A percentile compares a stretch with the other conserved stretches of the same genome.
Evolutionary conservation across 2,888 invertebrate species (phyloP).

Genomic region (Epistrophe grossulariae): DNA sequence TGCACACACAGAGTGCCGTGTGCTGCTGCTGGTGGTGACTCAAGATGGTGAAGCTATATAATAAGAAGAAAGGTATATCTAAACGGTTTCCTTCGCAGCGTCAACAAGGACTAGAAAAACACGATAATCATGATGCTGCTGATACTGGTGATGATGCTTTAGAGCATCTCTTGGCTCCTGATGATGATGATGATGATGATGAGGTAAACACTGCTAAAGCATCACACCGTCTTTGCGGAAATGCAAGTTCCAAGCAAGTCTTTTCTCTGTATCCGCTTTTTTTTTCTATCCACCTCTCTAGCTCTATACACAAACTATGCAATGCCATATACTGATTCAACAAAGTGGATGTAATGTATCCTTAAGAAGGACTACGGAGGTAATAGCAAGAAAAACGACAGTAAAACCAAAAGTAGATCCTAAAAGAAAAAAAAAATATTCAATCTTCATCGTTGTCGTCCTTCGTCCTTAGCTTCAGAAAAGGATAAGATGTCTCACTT

Average conservation of each 20-base stretch:
- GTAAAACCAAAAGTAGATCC: slow-evolving; percentile 22
- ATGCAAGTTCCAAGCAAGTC: slow-evolving; percentile 47
- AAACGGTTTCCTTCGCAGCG: slow-evolving; percentile 56
- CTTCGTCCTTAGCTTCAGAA: slow-evolving; percentile 5
- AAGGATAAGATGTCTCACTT: slow-evolving; percentile 63
- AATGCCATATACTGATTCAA: slow-evolving; percentile 71
- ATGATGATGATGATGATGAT: slow-evolving; percentile 61
- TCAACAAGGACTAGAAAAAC: slow-evolving; percentile 47
- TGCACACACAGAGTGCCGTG: slow-evolving; percentile 11
- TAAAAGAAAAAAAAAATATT: slow-evolving; percentile 31
- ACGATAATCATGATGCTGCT: slow-evolving; percentile 57
- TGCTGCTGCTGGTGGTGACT: slow-evolving; percentile 1
- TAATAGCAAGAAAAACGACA: slow-evolving; percentile 68
- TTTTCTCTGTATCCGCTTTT: slow-evolving; percentile 17
- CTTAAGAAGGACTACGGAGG: slow-evolving; percentile 62
- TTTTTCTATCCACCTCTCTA: slow-evolving; percentile 46
- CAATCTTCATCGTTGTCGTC: slow-evolving; percentile 51
- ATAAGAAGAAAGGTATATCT: slow-evolving; percentile 51
- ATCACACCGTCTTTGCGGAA: slow-evolving; percentile 57
- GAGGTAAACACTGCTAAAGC: slow-evolving; percentile 64
- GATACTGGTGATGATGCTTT: slow-evolving; percentile 38
- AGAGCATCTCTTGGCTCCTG: slow-evolving; percentile 28
- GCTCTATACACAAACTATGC: slow-evolving; percentile 32
- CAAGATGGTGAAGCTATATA: slow-evolving; percentile 14
- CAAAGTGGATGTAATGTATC: slow-evolving; percentile 75